Percentiles rank a stretch among this genome's conserved stretches.
Evolutionary conservation across 2,888 invertebrate species (phyloP).

Genomic region (Metellina segmentata): DNA sequence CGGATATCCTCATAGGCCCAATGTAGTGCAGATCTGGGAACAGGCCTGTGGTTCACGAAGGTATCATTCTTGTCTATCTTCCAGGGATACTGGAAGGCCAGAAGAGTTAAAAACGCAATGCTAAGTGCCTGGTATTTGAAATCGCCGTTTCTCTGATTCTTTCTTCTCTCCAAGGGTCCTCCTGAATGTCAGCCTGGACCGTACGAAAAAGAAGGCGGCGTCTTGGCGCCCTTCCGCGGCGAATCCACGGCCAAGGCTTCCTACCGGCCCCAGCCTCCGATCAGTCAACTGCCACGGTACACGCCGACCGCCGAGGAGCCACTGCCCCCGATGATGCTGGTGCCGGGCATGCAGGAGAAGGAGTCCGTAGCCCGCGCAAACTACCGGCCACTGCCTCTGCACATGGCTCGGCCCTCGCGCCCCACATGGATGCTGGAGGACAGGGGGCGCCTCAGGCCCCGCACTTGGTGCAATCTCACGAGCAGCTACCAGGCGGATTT

Average conservation of each 20-base stretch:
- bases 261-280: conserved; percentile 13
- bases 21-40: too few species aligned
- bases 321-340: conserved; percentile 5
- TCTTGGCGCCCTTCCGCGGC: conserved; percentile 27
- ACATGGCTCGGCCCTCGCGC: not conserved
- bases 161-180: conserved; percentile 12
- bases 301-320: not conserved
- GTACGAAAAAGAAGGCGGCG: conserved; percentile 11
- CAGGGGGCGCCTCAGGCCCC: not conserved
- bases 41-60: too few species aligned
- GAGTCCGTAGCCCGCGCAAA: conserved; percentile 7
- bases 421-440: conserved; percentile 12
- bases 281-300: not conserved
- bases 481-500: conserved; percentile 57
- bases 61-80: too few species aligned
- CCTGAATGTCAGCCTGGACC: conserved; percentile 25
- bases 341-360: conserved; percentile 18
- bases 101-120: not conserved
- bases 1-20: not conserved
- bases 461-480: conserved; percentile 29
- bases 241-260: conserved; percentile 13
- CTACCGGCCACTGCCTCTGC: conserved; percentile 19
- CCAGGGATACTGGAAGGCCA: too few species aligned
- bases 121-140: too few species aligned
- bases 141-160: not conserved